Base-by-base conservation (phyloP, 2,797 vertebrate species). In the Anas georgica region DNA sequence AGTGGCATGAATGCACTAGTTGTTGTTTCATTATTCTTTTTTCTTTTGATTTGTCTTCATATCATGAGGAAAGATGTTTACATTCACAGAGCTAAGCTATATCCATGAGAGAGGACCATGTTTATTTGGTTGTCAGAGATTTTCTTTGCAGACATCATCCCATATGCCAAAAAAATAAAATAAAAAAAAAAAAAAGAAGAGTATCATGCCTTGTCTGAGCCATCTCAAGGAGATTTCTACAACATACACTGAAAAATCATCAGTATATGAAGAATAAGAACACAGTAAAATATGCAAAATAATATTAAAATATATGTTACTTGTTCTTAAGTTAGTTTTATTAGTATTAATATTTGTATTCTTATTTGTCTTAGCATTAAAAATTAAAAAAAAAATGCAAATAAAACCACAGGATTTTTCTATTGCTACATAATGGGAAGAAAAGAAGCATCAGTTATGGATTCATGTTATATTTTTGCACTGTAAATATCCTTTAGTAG, bases 401-500 rank as follows among this genome's bases (percentile, higher is more conserved):
- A 67, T 69, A 73, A 67, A 73, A 50, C 1, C 0, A 15, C 20
- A 6, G 5, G 4, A 55, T 56, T 66, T 78, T 90, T 52, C 22
- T 50, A 28, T 15, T 74, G 22, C 12, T 66, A 55, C 3, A 35
- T 73, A 87, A 63, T 39, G 6, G 4, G 8, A 28, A 22, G 60
- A 83, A 93, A 86, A 45, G 1, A 55, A 84, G 3, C 15, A 25
- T 35, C 41, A 41, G 20, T 26, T 2, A 21, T 37, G 17, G 43
- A 84, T 82, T 91, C 86, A 33, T 82, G 26, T 55, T 72, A 59
- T 31, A 45, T 91, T 91, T 90, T 70, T 67, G 46, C 50, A 90
- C 31, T 29, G 54, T 50, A 88, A 94, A 83, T 45, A 7, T 82
- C 6, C 56, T 91, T 43, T 39, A 87, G 55, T 6, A 77, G 58